Evolutionary conservation across 2,888 invertebrate species (phyloP).

Genomic region (Macrosiphum euphorbiae): DNA sequence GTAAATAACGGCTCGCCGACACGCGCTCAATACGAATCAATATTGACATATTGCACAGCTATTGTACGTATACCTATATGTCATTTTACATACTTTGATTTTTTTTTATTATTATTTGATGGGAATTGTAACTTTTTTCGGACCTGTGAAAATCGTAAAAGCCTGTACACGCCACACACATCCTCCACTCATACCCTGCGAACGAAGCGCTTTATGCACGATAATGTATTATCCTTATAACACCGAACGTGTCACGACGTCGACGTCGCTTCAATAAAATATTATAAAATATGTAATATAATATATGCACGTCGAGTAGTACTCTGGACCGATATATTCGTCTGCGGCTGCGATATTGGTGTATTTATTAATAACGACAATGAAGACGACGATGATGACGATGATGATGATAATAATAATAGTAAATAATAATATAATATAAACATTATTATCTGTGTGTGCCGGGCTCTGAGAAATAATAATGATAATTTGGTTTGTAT

Average conservation of each 20-base stretch:
- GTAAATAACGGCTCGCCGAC: not conserved
- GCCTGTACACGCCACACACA: not conserved
- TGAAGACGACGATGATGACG: not conserved
- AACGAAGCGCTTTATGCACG: not conserved
- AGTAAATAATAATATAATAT: not conserved
- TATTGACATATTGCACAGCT: not conserved
- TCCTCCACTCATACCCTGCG: not conserved
- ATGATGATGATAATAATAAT: not conserved
- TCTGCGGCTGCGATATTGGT: not conserved
- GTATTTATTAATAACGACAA: not conserved
- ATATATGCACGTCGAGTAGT: not conserved
- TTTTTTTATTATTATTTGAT: not conserved
- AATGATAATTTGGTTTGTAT: not conserved
- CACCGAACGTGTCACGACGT: not conserved
- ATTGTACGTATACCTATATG: not conserved
- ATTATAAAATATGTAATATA: not conserved
- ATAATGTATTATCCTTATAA: not conserved
- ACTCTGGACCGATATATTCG: not conserved
- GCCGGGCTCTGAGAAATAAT: not conserved
- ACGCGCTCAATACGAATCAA: not conserved
- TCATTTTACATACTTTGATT: not conserved
- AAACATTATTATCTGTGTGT: not conserved
- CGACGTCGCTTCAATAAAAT: not conserved
- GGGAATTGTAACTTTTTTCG: not conserved
- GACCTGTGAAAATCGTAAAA: not conserved